phyloP scores from a whole-genome alignment of 2,797 vertebrate species.

The Amblyraja radiata region DNA sequence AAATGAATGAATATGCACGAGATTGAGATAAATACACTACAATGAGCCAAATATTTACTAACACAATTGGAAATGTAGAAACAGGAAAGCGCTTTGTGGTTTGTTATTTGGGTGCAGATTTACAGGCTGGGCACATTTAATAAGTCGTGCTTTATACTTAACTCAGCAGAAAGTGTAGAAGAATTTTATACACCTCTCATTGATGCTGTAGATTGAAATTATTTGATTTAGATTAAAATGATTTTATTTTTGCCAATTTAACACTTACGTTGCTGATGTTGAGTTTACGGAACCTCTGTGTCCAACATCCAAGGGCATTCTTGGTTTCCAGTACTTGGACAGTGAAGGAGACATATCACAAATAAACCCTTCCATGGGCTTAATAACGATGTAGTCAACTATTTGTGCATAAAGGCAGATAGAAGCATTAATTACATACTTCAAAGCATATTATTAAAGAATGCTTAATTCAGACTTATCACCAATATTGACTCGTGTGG shows the following conservation, averaged over 20 bases:
- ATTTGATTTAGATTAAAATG: neutral
- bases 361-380: conserved; percentile 68
- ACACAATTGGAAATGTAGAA: neutral
- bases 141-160: neutral
- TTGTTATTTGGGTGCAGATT: neutral
- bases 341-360: conserved; percentile 85
- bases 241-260: neutral
- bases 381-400: conserved; percentile 94
- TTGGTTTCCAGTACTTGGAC: conserved; percentile 85
- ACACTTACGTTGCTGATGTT: conserved; percentile 76
- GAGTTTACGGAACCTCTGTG: conserved; percentile 90
- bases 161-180: neutral
- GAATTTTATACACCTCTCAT: neutral
- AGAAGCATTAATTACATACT: neutral
- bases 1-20: neutral
- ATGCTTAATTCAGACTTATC: neutral
- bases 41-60: too few species aligned
- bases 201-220: neutral
- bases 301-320: conserved; percentile 81
- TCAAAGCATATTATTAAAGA: neutral
- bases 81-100: neutral
- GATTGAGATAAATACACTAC: neutral
- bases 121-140: neutral
- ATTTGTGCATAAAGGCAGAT: neutral
- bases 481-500: neutral